Conservation (phyloP, 2,888 invertebrate genomes). For the Ligdia adustata region DNA sequence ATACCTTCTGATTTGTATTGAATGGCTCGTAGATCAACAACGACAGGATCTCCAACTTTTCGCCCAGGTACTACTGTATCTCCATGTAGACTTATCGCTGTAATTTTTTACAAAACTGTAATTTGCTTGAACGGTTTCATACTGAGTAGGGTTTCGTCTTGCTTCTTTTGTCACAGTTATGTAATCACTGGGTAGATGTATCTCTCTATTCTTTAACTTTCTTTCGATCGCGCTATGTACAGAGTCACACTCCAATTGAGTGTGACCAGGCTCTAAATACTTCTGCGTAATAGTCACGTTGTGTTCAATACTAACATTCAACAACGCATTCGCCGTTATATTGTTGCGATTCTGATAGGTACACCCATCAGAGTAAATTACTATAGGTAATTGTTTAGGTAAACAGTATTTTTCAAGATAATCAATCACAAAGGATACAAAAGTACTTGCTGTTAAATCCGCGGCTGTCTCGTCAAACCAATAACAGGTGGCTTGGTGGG, state of each 20-base stretch:
- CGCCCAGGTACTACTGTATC: slow-evolving; percentile 24
- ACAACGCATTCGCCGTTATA: slow-evolving; percentile 15
- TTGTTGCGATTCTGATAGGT: slow-evolving; percentile 34
- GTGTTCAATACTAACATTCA: slow-evolving; percentile 17
- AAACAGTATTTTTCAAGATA: slow-evolving; percentile 26
- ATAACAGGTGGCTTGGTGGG: slow-evolving; percentile 32
- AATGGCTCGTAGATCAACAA: slow-evolving; percentile 8
- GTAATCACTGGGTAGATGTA: slow-evolving; percentile 43
- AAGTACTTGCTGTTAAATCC: slow-evolving; percentile 41
- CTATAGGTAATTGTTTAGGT: slow-evolving; percentile 7
- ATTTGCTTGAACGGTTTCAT: slow-evolving; percentile 23
- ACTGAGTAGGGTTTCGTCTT: slow-evolving; percentile 15
- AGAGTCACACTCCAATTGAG: slow-evolving; percentile 32
- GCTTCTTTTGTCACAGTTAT: slow-evolving; percentile 17
- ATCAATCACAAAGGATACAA: slow-evolving; percentile 40
- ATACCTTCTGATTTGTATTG: slow-evolving; percentile 3
- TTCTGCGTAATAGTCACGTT: slow-evolving; percentile 13
- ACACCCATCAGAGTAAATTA: slow-evolving; percentile 37
- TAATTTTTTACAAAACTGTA: slow-evolving; percentile 26
- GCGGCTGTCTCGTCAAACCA: slow-evolving; percentile 42
- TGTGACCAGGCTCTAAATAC: slow-evolving; percentile 15
- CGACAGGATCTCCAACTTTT: slow-evolving; percentile 23
- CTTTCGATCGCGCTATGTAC: slow-evolving; percentile 29
- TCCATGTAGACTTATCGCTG: slow-evolving; percentile 9
- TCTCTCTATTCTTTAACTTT: slow-evolving; percentile 28